Percentiles rank a stretch among this genome's conserved stretches.
Evolutionary conservation across 2,797 vertebrate genomes (phyloP).

Genomic region (Stomatorhinus walkeri): DNA sequence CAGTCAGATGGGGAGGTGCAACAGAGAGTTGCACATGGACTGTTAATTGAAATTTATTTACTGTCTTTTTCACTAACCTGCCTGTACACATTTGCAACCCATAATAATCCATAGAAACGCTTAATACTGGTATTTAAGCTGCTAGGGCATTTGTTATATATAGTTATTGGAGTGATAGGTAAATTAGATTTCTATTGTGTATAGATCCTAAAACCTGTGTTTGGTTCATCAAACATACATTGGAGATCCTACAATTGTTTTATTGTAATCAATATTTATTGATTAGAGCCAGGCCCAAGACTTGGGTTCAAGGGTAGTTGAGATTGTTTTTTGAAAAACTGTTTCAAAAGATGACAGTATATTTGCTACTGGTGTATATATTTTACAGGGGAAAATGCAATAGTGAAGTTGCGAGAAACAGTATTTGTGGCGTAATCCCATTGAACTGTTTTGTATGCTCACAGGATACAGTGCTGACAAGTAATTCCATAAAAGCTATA

Average conservation of each 20-base stretch:
- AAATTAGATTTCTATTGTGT: neutral
- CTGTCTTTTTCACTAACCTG: neutral
- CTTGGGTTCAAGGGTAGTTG: neutral
- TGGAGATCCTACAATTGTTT: neutral
- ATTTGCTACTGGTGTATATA: neutral
- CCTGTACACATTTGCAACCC: neutral
- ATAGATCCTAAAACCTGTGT: neutral
- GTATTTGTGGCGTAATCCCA: constrained; percentile 42
- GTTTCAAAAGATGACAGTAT: neutral
- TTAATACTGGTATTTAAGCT: neutral
- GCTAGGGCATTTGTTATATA: neutral
- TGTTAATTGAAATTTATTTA: neutral
- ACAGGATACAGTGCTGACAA: constrained; percentile 48
- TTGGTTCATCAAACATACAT: neutral
- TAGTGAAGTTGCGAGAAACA: neutral
- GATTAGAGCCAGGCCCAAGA: neutral
- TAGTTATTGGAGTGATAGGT: neutral
- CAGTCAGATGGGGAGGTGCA: constrained; percentile 5
- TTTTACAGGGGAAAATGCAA: neutral
- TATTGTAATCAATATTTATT: constrained; percentile 7
- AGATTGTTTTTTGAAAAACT: constrained; percentile 8
- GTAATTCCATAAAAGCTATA: constrained; percentile 26
- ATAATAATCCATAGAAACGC: neutral
- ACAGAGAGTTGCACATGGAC: constrained; percentile 35
- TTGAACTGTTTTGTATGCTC: constrained; percentile 41